A percentile compares a stretch with the other conserved stretches of the same genome.
Conservation (phyloP, 2,797 vertebrate species). For the Alcedo quadribrachys region DNA sequence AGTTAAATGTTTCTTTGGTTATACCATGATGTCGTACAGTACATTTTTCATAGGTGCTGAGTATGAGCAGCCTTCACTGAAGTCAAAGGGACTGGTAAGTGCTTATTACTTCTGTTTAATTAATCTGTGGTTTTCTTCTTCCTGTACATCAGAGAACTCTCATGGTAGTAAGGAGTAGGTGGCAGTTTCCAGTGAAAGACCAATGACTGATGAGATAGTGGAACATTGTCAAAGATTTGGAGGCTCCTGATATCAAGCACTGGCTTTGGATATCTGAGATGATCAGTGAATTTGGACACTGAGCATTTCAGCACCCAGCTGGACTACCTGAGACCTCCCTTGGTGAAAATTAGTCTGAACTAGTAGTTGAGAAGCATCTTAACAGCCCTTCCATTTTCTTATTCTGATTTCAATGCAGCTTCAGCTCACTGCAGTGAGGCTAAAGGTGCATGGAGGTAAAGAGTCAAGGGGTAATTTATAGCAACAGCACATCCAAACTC, state of each 20-base stretch:
- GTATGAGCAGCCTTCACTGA: background rate
- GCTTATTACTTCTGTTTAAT: conserved; percentile 4
- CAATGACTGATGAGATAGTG: background rate
- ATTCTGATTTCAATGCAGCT: background rate
- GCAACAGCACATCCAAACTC: background rate
- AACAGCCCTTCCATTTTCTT: background rate
- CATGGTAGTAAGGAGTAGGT: rapidly evolving
- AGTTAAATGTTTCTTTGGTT: background rate
- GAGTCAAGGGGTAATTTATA: background rate
- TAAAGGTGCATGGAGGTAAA: background rate
- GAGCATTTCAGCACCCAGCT: background rate
- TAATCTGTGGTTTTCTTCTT: background rate
- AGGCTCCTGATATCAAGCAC: background rate
- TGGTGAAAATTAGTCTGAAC: background rate
- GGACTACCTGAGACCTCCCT: background rate
- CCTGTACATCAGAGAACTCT: background rate
- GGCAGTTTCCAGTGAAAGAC: background rate
- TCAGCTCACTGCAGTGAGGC: background rate
- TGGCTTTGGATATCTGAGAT: background rate
- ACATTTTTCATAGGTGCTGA: background rate
- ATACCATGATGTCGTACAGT: background rate
- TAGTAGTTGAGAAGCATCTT: background rate
- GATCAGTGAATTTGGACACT: background rate
- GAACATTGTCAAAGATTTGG: background rate
- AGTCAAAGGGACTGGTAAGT: background rate